These are phyloP conservation scores for Chloroceryle aenea DNA, from an alignment of 2,113 vertebrate genomes.

Conservation along the genomic window DNA sequence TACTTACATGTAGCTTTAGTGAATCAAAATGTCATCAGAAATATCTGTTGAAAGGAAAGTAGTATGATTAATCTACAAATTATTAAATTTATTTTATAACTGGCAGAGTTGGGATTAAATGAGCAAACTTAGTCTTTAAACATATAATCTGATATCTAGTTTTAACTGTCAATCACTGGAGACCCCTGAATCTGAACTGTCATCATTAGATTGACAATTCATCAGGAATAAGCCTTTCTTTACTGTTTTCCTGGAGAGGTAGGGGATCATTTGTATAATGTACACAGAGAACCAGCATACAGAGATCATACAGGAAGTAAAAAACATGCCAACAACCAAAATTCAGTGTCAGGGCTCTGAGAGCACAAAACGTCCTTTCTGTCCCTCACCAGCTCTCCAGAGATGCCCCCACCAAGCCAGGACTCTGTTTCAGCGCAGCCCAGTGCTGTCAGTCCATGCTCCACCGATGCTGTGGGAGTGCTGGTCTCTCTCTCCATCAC, in stretches of 20 bases:
- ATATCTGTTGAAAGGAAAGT: conserved; percentile 64
- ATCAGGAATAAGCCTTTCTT: background rate
- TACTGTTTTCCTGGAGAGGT: background rate
- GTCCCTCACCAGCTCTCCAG: rapidly evolving
- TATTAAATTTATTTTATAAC: conserved; percentile 25
- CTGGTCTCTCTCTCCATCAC: background rate
- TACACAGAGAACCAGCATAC: rapidly evolving
- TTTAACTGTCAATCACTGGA: background rate
- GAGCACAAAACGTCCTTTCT: background rate
- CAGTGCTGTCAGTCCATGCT: rapidly evolving
- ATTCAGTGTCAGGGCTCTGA: background rate
- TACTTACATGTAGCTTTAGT: conserved; percentile 54
- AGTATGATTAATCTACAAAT: conserved; percentile 55
- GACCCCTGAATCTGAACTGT: background rate
- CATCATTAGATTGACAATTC: background rate
- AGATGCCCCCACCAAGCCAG: rapidly evolving
- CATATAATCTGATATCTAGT: background rate
- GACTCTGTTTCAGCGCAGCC: background rate
- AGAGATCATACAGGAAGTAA: background rate
- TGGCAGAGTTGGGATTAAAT: background rate
- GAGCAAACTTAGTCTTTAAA: background rate
- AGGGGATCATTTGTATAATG: background rate
- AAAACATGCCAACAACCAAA: background rate
- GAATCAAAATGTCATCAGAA: conserved; percentile 8
- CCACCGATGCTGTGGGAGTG: background rate